Conservation (phyloP, 2,888 invertebrate species). For the Sisyra terminalis region DNA sequence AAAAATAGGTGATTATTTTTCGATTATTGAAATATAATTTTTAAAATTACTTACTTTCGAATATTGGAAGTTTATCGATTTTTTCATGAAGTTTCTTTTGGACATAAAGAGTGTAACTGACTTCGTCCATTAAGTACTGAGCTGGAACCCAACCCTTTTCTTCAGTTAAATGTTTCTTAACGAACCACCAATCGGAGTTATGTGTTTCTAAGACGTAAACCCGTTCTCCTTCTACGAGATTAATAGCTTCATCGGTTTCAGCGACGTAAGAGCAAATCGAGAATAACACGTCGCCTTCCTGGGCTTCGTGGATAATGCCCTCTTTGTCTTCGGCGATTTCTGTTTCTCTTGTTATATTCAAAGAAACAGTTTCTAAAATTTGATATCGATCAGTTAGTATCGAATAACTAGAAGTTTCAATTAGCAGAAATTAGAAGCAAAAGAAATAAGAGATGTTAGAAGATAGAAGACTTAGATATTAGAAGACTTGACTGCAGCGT, state of each 20-base stretch:
- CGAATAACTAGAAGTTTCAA: not conserved
- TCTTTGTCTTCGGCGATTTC: slow-evolving; percentile 23
- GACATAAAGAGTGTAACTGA: slow-evolving; percentile 63
- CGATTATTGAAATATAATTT: not conserved
- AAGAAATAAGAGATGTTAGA: not conserved
- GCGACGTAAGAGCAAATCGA: slow-evolving; percentile 75
- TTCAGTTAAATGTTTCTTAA: slow-evolving; percentile 73
- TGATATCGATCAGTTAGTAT: not conserved
- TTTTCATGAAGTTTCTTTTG: slow-evolving; percentile 81
- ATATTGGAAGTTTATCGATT: slow-evolving; percentile 79
- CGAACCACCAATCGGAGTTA: slow-evolving; percentile 86
- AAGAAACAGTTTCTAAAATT: slow-evolving; percentile 24
- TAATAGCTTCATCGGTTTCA: slow-evolving; percentile 75
- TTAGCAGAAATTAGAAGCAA: not conserved
- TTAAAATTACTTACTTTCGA: slow-evolving; percentile 58
- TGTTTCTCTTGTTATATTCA: slow-evolving; percentile 28
- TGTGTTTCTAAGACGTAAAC: slow-evolving; percentile 68
- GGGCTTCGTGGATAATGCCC: slow-evolving; percentile 29
- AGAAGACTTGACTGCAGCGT: too few species aligned
- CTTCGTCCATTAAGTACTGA: slow-evolving; percentile 68
- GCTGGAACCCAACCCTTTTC: slow-evolving; percentile 92
- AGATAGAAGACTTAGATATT: too few species aligned
- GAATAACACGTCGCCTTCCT: slow-evolving; percentile 62
- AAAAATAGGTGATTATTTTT: not conserved
- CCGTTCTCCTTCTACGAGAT: slow-evolving; percentile 78